Base-by-base conservation (phyloP, 2,113 vertebrate genomes). In the Lampris incognitus region DNA sequence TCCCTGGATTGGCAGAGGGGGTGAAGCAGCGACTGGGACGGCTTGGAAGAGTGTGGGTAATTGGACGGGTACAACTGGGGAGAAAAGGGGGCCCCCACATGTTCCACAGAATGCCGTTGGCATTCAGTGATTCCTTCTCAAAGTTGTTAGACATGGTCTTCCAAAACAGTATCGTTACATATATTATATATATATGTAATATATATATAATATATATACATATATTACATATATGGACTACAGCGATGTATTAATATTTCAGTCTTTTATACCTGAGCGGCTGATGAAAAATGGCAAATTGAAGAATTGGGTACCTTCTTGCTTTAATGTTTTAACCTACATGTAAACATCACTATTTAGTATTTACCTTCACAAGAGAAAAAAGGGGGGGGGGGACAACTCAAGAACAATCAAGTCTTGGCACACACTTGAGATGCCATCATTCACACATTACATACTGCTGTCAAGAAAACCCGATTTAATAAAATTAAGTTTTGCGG, bases 41-140 rank as follows among this genome's bases (percentile, higher is more conserved):
- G 24, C 24, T 24, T 24, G 24, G 24, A 24, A 24, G 24, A 24
- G 24, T 24, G 24, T 24, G 24, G 24, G 24, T 24, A 24, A 24
- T 24, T 24, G 24, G 24, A 24, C 24, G 24, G 24, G 24, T 24
- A 24, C 24, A 24, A 24, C 24, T 24, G 24, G 24, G 24, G 24
- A 24, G 24, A 24, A 24, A 24, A 24, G 24, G 24, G 24, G 24
- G 24, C 24, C 24, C 24, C 24, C 24, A 24, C 24, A 24, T 41
- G 69, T 76, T 52, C 59, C 3, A 46, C 65, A 37, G 40, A 37
- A 11, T 62, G 61, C 63, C 76, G 85, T 85, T 67, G 60, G 59
- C 74, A 62, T 8, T 39, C 58, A 78, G 72, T 55, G 72, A 88
- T 91, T 87, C 83, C 40, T 85, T 86, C 85, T 58, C 9, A 9